These are phyloP conservation scores for Caenorhabditis elegans DNA, from an alignment of 1,140 invertebrate species.

Conservation along the genomic window DNA sequence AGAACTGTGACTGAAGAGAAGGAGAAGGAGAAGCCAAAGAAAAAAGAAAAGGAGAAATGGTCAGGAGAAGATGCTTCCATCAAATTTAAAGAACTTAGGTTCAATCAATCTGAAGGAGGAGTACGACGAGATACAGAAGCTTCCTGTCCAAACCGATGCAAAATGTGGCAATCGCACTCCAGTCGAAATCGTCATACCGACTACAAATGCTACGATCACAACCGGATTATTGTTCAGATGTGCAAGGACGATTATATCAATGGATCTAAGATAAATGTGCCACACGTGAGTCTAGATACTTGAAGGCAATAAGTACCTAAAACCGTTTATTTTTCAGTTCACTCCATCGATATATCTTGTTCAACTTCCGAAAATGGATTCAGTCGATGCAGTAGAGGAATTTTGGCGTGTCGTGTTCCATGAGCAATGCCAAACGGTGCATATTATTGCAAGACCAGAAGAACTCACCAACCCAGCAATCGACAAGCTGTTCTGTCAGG, in stretches of 20 bases:
- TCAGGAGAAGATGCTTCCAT: background rate
- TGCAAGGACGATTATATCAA: conserved; percentile 12
- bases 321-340: background rate
- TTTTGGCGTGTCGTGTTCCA: conserved; percentile 2
- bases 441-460: background rate
- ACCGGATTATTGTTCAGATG: conserved; percentile 6
- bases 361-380: background rate
- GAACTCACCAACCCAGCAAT: background rate
- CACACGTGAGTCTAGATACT: background rate
- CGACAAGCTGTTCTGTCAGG: background rate
- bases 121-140: background rate
- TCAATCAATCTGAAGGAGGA: background rate
- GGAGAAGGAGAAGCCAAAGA: background rate
- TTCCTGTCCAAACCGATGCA: background rate
- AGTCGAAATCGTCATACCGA: background rate
- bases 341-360: background rate
- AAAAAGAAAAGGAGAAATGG: conserved; percentile 1
- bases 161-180: background rate
- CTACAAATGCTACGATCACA: conserved; percentile 18
- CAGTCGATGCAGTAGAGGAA: background rate
- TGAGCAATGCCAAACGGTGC: background rate
- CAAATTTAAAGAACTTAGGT: background rate
- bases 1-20: background rate
- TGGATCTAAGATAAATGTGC: background rate
- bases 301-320: no score